phyloP scores from a whole-genome alignment of 2,888 invertebrate species.

The Xanthorhoe designata region DNA sequence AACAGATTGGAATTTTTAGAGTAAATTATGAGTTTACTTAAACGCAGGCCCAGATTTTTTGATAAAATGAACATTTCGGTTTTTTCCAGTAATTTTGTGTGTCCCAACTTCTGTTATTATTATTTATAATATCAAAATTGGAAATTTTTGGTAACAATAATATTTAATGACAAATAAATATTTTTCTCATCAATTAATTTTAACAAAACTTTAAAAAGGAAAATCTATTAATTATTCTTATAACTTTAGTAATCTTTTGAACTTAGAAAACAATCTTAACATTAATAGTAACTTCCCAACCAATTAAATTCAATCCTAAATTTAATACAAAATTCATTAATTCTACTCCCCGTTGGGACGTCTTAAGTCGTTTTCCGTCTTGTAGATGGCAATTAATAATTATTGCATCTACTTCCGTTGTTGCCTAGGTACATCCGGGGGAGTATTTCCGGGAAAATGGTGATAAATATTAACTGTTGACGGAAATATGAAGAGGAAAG shows the following conservation, averaged over 20 bases:
- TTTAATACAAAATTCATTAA: constrained; percentile 55
- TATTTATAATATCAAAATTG: too few relatives aligned
- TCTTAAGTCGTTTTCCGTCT: constrained; percentile 67
- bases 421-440: constrained; percentile 65
- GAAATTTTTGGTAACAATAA: too few relatives aligned
- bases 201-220: neutral
- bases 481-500: constrained; percentile 51
- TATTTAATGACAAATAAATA: too few relatives aligned
- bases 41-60: too few relatives aligned
- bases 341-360: constrained; percentile 63
- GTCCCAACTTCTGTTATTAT: too few relatives aligned
- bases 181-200: neutral
- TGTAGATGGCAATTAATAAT: constrained; percentile 79
- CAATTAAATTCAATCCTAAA: constrained; percentile 47
- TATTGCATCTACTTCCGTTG: constrained; percentile 82
- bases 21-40: constrained; percentile 6
- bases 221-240: neutral
- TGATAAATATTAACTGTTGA: constrained; percentile 56
- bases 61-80: too few relatives aligned
- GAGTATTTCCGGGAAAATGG: constrained; percentile 46
- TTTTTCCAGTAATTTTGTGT: too few relatives aligned
- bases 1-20: constrained; percentile 36
- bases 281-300: constrained; percentile 47
- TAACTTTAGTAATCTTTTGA: constrained; percentile 28
- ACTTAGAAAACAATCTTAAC: constrained; percentile 38